Evolutionary conservation across 2,888 invertebrate genomes (phyloP), one percentile per base, ranked within the genome.

Genomic region (Sipunculus nudus): DNA sequence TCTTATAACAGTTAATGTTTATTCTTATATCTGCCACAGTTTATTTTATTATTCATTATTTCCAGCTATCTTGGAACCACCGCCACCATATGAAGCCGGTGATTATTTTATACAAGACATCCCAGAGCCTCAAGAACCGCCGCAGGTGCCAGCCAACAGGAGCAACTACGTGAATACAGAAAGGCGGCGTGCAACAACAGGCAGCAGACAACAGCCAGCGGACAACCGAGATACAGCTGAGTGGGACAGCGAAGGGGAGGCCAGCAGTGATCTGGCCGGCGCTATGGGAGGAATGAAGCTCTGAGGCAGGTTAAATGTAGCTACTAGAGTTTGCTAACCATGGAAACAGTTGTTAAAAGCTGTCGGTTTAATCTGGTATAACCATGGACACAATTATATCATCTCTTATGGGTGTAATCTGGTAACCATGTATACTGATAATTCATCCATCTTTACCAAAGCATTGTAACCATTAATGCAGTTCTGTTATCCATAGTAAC

Each of bases 221-320:
- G 64, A 67, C 43, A 61, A 62, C 8, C 63, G 65, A 43, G 53
- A 60, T 2, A 56, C 62, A 40, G 64, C 52, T 52, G 68, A 74
- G 40, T 66, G 68, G 41, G 60, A 63, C 26, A 65, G 62, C 54
- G 63, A 54, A 52, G 71, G 68, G 41, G 71, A 72, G 43, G 67
- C 66, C 38, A 73, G 72, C 16, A 46, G 16, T 35, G 73, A 72
- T 59, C 61, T 75, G 13, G 66, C 72, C 13, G 74, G 74, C 19
- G 75, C 75, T 2, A 74, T 75, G 72, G 75, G 75, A 6, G 75
- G 73, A 2, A 63, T 70, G 19, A 70, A 67, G 25, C 63, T 73
- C 40, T 66, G 59, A 63, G 35, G 47, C 10, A 23, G 23, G 26
- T 4, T 25, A n/a, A n/a, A 8, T 25, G 29, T 32, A 21, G 23